phyloP scores from a whole-genome alignment of 2,888 invertebrate genomes.

The Carterocephalus palaemon region DNA sequence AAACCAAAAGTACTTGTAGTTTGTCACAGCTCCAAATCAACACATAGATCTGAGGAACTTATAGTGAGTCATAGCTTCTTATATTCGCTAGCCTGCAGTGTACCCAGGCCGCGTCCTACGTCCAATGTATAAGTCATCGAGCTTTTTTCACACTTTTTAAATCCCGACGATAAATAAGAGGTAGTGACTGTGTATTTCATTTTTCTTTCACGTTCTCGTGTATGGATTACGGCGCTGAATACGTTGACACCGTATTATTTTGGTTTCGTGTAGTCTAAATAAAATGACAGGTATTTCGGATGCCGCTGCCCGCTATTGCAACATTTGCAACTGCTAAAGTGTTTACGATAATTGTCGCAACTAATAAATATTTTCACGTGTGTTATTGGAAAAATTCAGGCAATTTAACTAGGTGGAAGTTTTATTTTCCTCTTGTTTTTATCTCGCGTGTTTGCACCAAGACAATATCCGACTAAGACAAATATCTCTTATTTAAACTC shows the following conservation, averaged over 20 bases:
- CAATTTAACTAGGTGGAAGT: neutral
- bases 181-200: constrained; percentile 21
- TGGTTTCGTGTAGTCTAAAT: constrained; percentile 21
- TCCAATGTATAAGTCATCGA: constrained; percentile 24
- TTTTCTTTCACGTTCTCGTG: constrained; percentile 11
- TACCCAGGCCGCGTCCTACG: neutral
- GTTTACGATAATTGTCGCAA: constrained; percentile 24
- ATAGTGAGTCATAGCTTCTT: too few species aligned
- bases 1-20: too few species aligned
- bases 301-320: neutral
- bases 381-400: constrained; percentile 12
- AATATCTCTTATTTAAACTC: too few species aligned
- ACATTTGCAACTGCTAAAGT: constrained; percentile 13
- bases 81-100: constrained; percentile 2
- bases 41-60: too few species aligned
- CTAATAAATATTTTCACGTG: constrained; percentile 22
- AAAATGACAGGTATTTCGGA: constrained; percentile 19
- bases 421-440: too few species aligned
- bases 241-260: constrained; percentile 25
- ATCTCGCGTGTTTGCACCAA: too few species aligned
- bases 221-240: constrained; percentile 22
- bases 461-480: too few species aligned
- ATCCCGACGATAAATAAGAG: constrained; percentile 21
- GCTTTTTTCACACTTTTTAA: constrained; percentile 25
- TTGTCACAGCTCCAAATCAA: too few species aligned